Conservation (phyloP, 2,113 vertebrate genomes). For the Rhabdornis inornatus region DNA sequence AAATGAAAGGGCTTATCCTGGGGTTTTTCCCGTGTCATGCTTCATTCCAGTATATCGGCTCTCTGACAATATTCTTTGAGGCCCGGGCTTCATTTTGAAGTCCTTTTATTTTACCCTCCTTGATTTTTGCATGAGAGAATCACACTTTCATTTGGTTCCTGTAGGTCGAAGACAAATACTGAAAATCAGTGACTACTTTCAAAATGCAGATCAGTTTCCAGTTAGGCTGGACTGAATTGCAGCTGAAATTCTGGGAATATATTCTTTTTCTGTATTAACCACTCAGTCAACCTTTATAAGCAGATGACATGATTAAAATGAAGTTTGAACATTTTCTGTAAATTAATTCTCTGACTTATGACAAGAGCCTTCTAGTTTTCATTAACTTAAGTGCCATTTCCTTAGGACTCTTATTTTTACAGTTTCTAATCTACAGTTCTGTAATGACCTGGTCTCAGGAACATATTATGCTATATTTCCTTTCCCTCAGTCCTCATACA, state of each 20-base stretch:
- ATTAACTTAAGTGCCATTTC: constrained; percentile 63
- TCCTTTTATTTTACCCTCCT: rapidly evolving
- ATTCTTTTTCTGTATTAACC: constrained; percentile 30
- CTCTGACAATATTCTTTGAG: neutral
- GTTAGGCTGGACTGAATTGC: constrained; percentile 3
- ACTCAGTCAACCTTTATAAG: constrained; percentile 43
- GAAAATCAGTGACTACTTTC: neutral
- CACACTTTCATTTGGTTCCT: neutral
- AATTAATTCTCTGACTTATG: constrained; percentile 53
- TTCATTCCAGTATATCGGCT: neutral
- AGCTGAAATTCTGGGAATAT: constrained; percentile 56
- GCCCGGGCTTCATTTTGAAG: neutral
- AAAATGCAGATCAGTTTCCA: neutral
- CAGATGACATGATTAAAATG: constrained; percentile 54
- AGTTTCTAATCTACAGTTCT: constrained; percentile 23
- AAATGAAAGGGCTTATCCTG: neutral
- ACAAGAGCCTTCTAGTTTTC: constrained; percentile 42
- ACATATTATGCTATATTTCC: neutral
- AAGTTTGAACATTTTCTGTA: constrained; percentile 58
- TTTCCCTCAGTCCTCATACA: neutral
- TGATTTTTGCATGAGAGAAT: neutral
- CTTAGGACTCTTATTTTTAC: constrained; percentile 33
- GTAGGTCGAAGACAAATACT: neutral
- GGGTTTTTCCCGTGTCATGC: neutral
- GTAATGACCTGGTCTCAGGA: constrained; percentile 30